A percentile compares a stretch with the other conserved stretches of the same genome.
Conservation (phyloP, 2,888 invertebrate genomes). For the Myopa tessellatipennis region DNA sequence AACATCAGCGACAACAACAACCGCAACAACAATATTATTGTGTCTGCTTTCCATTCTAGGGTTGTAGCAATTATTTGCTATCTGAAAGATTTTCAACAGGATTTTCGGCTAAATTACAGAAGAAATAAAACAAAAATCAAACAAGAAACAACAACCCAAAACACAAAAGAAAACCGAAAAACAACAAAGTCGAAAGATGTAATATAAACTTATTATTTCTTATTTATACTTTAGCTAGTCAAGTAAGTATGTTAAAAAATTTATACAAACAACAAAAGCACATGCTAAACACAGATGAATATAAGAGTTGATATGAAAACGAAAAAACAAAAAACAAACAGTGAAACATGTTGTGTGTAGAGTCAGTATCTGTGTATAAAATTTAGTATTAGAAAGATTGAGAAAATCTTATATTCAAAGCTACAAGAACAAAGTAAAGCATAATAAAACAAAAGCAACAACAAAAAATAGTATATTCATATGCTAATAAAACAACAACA, state of each 20-base stretch:
- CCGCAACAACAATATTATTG: constrained; percentile 5
- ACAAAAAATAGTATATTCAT: constrained; percentile 40
- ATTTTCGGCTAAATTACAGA: not conserved
- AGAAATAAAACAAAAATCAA: not conserved
- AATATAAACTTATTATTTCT: constrained; percentile 30
- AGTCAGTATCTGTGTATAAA: constrained; percentile 31
- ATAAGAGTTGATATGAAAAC: not conserved
- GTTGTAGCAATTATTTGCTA: constrained; percentile 28
- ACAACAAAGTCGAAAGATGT: constrained; percentile 10
- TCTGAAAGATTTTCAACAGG: not conserved
- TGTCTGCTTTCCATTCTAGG: not conserved
- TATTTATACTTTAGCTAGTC: constrained; percentile 33
- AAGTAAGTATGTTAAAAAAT: constrained; percentile 12
- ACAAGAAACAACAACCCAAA: not conserved
- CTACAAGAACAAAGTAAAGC: constrained; percentile 17
- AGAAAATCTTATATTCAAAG: not conserved
- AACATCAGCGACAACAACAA: constrained; percentile 4
- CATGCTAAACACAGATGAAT: not conserved
- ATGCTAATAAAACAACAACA: constrained; percentile 43
- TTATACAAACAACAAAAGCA: constrained; percentile 10
- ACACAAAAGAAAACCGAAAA: not conserved
- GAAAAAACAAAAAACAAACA: constrained; percentile 12
- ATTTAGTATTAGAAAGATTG: constrained; percentile 47
- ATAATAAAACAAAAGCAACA: constrained; percentile 35
- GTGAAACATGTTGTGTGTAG: constrained; percentile 5